These are phyloP conservation scores for Phrynocephalus vlangalii DNA, from an alignment of 2,797 vertebrate genomes.

Conservation along the genomic window DNA sequence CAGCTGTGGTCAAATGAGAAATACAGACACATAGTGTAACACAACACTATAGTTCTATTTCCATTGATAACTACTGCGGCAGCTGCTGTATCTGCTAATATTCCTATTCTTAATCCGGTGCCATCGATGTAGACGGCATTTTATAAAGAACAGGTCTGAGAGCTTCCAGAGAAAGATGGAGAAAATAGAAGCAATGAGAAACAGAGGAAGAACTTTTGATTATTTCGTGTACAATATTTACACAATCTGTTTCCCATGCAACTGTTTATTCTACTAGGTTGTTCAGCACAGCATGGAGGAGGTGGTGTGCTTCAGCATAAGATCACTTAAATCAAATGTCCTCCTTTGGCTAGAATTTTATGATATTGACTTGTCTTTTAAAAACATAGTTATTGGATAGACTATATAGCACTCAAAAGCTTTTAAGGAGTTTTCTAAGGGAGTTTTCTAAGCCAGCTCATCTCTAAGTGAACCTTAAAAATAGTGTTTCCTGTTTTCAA, in stretches of 20 bases:
- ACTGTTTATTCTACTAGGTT: background rate
- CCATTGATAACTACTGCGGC: background rate
- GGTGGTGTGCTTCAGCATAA: background rate
- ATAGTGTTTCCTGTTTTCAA: background rate
- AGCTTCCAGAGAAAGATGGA: background rate
- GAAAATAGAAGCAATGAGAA: background rate
- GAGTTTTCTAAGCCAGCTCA: constrained; percentile 5
- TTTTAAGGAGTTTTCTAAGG: background rate
- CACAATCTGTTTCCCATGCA: background rate
- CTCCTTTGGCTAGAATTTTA: background rate
- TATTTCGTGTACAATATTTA: background rate
- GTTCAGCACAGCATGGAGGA: background rate
- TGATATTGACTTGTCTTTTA: background rate
- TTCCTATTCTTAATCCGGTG: no score
- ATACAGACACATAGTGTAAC: background rate
- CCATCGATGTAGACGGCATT: background rate
- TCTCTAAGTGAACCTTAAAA: background rate
- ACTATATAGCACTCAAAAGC: background rate
- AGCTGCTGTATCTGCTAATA: background rate
- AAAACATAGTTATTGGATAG: background rate
- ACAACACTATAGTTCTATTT: background rate
- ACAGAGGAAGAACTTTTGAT: background rate
- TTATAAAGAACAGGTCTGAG: background rate
- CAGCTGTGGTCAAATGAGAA: no score
- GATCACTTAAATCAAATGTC: background rate